Evolutionary conservation across 2,797 vertebrate species (phyloP).

Genomic region (Diplodus sargus): DNA sequence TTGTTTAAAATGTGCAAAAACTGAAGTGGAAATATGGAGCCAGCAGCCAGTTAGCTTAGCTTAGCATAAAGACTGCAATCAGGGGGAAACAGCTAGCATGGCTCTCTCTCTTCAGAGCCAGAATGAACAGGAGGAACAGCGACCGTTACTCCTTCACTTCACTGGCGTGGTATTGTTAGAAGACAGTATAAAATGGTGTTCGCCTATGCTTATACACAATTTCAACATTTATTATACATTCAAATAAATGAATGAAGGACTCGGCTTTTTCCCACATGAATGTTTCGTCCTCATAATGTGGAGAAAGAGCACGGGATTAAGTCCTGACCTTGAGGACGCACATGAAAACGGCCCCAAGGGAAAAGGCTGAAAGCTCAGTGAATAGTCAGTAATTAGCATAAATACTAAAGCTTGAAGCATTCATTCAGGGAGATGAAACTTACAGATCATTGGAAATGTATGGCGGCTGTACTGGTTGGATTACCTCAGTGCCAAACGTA

Average conservation of each 20-base stretch:
- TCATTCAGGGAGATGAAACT: background rate
- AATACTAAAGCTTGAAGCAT: background rate
- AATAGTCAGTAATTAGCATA: background rate
- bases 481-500: no score
- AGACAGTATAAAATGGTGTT: background rate
- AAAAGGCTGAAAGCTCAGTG: background rate
- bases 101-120: background rate
- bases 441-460: background rate
- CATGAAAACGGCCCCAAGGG: background rate
- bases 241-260: background rate
- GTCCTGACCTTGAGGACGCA: conserved; percentile 3
- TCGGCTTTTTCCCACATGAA: background rate
- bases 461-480: no score
- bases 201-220: no score
- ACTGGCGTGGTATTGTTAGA: no score
- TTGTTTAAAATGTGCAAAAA: no score
- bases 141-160: background rate
- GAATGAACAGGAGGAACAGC: no score
- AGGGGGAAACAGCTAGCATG: background rate
- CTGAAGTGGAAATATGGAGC: background rate
- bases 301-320: background rate
- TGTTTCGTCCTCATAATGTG: background rate
- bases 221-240: background rate
- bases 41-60: conserved; percentile 1
- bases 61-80: conserved; percentile 4